These are phyloP conservation scores for Cryptomyrus ogoouensis DNA, from an alignment of 2,113 vertebrate species.

Conservation along the genomic window DNA sequence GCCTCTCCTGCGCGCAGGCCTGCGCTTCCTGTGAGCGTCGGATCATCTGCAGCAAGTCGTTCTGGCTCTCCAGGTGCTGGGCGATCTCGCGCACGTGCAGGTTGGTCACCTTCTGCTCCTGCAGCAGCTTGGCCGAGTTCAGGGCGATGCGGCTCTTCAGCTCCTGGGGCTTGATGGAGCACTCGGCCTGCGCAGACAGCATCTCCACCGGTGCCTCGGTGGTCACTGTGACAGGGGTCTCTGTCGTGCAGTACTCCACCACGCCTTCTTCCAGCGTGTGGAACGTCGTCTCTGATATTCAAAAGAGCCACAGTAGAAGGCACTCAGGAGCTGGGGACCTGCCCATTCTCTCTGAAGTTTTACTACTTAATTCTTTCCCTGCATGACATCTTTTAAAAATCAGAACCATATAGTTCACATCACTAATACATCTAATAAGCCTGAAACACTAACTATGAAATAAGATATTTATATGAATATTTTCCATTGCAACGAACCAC, in stretches of 20 bases:
- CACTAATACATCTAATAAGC: neutral
- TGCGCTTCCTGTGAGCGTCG: constrained; percentile 90
- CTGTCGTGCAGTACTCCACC: constrained; percentile 89
- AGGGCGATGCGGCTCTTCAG: constrained; percentile 91
- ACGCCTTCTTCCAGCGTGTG: constrained; percentile 83
- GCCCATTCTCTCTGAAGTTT: neutral
- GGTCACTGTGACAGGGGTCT: constrained; percentile 64
- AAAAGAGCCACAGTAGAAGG: neutral
- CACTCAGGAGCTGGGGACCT: neutral
- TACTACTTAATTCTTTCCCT: neutral
- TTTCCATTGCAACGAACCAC: neutral
- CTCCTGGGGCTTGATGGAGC: constrained; percentile 80
- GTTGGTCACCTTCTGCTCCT: constrained; percentile 93
- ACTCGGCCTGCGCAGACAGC: constrained; percentile 66
- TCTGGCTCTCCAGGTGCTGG: constrained; percentile 92
- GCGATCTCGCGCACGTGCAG: constrained; percentile 90
- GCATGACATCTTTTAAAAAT: neutral
- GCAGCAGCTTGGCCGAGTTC: constrained; percentile 88
- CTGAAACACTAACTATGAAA: neutral
- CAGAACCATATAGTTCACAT: neutral
- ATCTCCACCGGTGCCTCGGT: constrained; percentile 77
- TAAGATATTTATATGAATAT: neutral
- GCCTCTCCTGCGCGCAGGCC: constrained; percentile 87
- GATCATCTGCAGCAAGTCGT: constrained; percentile 87
- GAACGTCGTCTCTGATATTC: constrained; percentile 75